Evolutionary conservation across 2,888 invertebrate genomes (phyloP).

Genomic region (Nemoura dubitans): DNA sequence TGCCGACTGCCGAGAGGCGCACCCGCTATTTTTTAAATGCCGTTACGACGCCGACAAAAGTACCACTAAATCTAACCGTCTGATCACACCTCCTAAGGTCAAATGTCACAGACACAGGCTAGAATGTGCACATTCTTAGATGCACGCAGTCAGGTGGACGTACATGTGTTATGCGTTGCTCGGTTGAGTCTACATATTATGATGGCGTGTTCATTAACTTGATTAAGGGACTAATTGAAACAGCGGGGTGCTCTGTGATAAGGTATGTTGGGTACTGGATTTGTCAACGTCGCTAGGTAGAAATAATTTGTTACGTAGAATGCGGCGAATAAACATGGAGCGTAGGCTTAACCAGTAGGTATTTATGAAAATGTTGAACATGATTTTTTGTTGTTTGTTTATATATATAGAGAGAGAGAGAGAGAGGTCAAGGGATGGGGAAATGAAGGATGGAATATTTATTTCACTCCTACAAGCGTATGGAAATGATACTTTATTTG

Average conservation of each 20-base stretch:
- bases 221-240: background rate
- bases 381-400: background rate
- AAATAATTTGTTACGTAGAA: background rate
- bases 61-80: background rate
- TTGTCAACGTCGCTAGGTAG: background rate
- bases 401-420: no score
- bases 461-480: background rate
- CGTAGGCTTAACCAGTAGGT: background rate
- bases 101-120: background rate
- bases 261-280: background rate
- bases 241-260: background rate
- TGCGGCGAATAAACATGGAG: background rate
- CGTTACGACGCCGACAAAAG: background rate
- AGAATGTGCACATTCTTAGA: background rate
- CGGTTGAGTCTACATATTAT: background rate
- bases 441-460: background rate
- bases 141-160: background rate
- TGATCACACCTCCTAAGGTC: background rate
- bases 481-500: background rate
- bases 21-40: background rate
- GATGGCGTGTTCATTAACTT: background rate
- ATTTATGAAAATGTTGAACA: background rate
- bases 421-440: background rate
- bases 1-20: background rate
- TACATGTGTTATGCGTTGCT: background rate